Base-by-base conservation (phyloP, 2,797 vertebrate genomes). In the Microcaecilia unicolor region DNA sequence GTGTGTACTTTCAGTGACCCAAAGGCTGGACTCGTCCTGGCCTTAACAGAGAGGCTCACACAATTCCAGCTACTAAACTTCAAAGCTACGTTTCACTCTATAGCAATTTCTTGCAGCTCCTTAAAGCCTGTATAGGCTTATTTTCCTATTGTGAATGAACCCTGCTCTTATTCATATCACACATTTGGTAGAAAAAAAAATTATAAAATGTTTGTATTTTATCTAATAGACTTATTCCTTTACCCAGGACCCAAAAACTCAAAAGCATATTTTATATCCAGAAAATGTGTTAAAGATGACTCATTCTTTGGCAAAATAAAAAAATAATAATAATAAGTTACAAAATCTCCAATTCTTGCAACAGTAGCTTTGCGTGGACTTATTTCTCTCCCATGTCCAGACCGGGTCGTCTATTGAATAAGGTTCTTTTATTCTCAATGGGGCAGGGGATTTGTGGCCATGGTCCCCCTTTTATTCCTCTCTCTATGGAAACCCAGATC, bases 401-500 rank as follows among this genome's bases (percentile, higher is more conserved):
- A 82, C 69, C 63, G 79, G 83, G 86, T 85, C 78, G 77, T 76
- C 85, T 87, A 87, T 88, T 89, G 89, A 88, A 95, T 91, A 82
- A 83, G 78, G 71, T 68, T 85, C 82, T 90, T 93, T 95, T 91
- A 90, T 96, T 91, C 86, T 75, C 81, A 79, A 83, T 81, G 71
- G 89, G 87, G 87, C 86, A 72, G 74, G 82, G 89, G 88, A 90
- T 94, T 93, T 89, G 89, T 80, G 82, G 70, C 78, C 68, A 75
- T 74, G 76, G 78, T 78, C 80, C 61, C 76, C 81, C 89, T 92
- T 94, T 96, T 95, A 92, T 95, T 87, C 84, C 78, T 78, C 86
- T 97, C 91, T 83, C 93, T 95, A 96, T 96, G 92, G 92, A 93
- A 95, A 97, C 92, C 84, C 81, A 85, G 78, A 89, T 91, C 89